Evolutionary conservation across 2,888 invertebrate genomes (phyloP).

Genomic region (Ceramica pisi): DNA sequence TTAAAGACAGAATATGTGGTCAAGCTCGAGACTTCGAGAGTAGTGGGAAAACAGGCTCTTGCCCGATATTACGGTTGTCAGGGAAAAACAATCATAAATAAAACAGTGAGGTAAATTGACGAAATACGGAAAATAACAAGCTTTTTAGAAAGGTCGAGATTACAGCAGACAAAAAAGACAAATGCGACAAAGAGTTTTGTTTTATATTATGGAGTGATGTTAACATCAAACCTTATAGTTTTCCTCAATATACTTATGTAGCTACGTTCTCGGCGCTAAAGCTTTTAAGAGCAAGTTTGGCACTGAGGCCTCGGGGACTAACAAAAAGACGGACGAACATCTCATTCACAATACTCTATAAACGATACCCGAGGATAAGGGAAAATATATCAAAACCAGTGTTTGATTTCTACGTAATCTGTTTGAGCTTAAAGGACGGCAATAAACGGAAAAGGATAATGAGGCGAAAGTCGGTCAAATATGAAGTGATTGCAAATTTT

Average conservation of each 20-base stretch:
- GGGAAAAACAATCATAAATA: constrained; percentile 19
- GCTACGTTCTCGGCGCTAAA: constrained; percentile 36
- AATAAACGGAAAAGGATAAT: constrained; percentile 60
- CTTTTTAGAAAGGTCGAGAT: constrained; percentile 26
- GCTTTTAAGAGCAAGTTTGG: constrained; percentile 63
- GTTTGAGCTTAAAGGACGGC: constrained; percentile 62
- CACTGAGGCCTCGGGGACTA: constrained; percentile 67
- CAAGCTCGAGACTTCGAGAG: neutral
- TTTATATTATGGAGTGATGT: constrained; percentile 47
- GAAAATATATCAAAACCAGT: constrained; percentile 63
- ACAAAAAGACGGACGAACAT: constrained; percentile 66
- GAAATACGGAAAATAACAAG: constrained; percentile 4
- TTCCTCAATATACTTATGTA: constrained; percentile 34
- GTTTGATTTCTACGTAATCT: constrained; percentile 70
- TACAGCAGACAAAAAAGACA: constrained; percentile 11
- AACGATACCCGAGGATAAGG: constrained; percentile 66
- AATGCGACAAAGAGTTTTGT: constrained; percentile 43
- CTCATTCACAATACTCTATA: constrained; percentile 70
- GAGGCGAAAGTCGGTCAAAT: constrained; percentile 46
- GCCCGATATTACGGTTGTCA: neutral
- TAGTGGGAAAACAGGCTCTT: neutral
- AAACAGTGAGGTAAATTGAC: constrained; percentile 20
- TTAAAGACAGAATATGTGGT: neutral
- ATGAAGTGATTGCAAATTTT: neutral
- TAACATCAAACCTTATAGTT: constrained; percentile 52